Evolutionary conservation across 2,113 vertebrate genomes (phyloP).

Genomic region (Saimiri boliviensis): DNA sequence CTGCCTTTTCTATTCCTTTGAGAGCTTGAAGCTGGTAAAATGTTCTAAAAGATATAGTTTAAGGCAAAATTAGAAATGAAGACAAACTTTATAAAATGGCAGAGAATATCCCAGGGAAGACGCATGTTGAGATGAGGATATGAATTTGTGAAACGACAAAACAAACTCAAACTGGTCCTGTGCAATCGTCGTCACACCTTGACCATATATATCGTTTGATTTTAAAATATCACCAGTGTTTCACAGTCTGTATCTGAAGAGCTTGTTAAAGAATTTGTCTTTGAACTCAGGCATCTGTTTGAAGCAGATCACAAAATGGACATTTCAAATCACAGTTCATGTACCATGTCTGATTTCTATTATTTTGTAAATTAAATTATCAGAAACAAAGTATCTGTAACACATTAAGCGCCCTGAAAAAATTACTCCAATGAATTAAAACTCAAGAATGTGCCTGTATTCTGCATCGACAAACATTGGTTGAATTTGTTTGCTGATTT

Average conservation of each 20-base stretch:
- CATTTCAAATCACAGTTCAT: neutral
- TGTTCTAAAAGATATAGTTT: neutral
- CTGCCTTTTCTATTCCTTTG: constrained; percentile 29
- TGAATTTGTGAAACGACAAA: neutral
- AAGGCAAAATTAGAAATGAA: constrained; percentile 38
- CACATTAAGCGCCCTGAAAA: neutral
- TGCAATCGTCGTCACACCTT: neutral
- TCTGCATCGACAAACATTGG: neutral
- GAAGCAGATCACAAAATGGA: neutral
- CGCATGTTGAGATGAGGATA: neutral
- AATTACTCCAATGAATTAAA: neutral
- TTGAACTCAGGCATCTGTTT: neutral
- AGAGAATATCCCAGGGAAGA: neutral
- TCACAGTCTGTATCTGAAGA: neutral
- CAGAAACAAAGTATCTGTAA: neutral
- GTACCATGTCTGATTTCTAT: neutral
- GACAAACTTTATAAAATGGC: neutral
- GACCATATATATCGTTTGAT: neutral
- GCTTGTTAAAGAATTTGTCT: constrained; percentile 1
- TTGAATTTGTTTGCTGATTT: neutral
- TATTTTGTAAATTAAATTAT: constrained; percentile 14
- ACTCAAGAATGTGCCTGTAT: neutral
- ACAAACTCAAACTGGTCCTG: neutral
- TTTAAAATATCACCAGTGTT: neutral
- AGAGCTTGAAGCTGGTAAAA: neutral